These are phyloP conservation scores for Orycteropus afer DNA, from an alignment of 2,113 vertebrate genomes.

Conservation along the genomic window DNA sequence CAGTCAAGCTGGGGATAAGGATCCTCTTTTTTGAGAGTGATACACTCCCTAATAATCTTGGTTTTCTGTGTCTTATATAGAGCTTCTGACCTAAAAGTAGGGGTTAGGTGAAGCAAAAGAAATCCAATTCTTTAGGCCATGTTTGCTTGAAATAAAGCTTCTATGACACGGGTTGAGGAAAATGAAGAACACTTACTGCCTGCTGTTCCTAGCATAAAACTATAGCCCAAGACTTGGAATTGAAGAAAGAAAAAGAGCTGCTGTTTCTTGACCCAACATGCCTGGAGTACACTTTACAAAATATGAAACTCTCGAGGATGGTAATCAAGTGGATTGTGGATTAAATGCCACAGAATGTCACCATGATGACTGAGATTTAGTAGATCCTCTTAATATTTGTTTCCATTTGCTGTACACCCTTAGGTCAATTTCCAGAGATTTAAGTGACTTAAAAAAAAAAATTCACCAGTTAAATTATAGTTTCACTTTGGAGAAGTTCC, in stretches of 20 bases:
- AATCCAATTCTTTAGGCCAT: neutral
- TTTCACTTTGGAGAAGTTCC: neutral
- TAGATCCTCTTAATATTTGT: neutral
- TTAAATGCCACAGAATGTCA: neutral
- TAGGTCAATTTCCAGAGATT: neutral
- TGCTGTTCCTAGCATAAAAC: neutral
- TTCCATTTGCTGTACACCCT: neutral
- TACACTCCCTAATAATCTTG: neutral
- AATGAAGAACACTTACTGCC: neutral
- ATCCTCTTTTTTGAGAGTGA: neutral
- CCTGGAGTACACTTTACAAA: neutral
- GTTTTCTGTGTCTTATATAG: neutral
- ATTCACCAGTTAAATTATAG: neutral
- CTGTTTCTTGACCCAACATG: neutral
- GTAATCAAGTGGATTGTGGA: neutral
- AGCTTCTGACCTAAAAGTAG: neutral
- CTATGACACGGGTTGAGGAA: neutral
- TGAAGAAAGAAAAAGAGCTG: neutral
- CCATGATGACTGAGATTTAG: neutral
- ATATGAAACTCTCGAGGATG: neutral
- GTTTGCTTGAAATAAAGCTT: neutral
- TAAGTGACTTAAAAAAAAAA: neutral
- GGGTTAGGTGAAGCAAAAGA: neutral
- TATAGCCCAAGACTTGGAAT: neutral
- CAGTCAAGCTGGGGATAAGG: neutral